Conservation (phyloP, 2,888 invertebrate genomes). For the Andrena hattorfiana region DNA sequence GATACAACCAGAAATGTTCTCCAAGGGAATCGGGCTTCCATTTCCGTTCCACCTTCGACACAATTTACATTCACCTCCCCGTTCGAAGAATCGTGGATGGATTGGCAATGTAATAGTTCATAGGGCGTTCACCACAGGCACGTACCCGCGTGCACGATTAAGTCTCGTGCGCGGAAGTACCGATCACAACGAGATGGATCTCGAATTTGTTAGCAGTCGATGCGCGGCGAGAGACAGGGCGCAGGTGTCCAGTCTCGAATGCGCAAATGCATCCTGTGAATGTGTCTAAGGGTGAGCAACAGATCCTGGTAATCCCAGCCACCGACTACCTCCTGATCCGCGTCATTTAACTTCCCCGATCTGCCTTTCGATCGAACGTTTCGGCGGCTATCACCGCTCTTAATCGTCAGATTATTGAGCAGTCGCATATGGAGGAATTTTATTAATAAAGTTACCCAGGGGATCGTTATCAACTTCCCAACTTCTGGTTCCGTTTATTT, state of each 20-base stretch:
- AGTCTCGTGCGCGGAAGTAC: conserved; percentile 21
- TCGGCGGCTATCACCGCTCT: conserved; percentile 7
- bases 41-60: conserved; percentile 3
- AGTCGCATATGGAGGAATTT: background rate
- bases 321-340: conserved; percentile 22
- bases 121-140: background rate
- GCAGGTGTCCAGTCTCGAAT: conserved; percentile 31
- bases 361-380: conserved; percentile 32
- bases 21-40: background rate
- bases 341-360: conserved; percentile 30
- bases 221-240: conserved; percentile 4
- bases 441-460: background rate
- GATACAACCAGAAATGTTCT: background rate
- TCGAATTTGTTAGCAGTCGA: conserved; percentile 13
- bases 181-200: conserved; percentile 31
- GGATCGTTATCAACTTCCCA: background rate
- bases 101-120: conserved; percentile 27
- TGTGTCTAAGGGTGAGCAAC: conserved; percentile 27
- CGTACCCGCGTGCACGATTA: conserved; percentile 9
- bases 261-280: conserved; percentile 32
- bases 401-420: conserved; percentile 11
- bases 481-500: no score
- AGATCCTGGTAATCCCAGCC: conserved; percentile 15
- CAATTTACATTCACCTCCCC: background rate
- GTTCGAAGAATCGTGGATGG: conserved; percentile 5